A percentile compares a stretch with the other conserved stretches of the same genome.
Conservation (phyloP, 2,888 invertebrate species). For the Rhopalosiphum nymphaeae region DNA sequence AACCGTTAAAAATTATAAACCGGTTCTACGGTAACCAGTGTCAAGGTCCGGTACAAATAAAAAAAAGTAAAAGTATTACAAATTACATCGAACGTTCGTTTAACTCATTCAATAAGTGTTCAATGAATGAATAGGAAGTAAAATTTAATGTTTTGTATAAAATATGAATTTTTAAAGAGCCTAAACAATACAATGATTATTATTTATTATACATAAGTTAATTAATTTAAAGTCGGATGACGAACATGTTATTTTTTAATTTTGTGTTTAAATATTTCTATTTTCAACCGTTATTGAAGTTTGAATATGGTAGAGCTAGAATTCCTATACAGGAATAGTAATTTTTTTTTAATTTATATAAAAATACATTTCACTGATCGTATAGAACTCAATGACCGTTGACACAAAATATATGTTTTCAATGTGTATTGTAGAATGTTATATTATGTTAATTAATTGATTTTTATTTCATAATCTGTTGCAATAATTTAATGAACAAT, state of each 20-base stretch:
- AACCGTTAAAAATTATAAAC: slow-evolving; percentile 6
- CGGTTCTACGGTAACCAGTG: slow-evolving; percentile 19
- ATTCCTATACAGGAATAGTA: neutral
- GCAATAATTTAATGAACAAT: neutral
- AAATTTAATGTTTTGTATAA: neutral
- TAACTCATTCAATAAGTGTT: neutral
- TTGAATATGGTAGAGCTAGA: neutral
- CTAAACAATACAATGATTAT: neutral
- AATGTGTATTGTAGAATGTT: neutral
- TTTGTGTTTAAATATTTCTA: neutral
- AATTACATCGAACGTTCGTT: neutral
- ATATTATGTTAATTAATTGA: neutral
- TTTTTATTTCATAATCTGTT: neutral
- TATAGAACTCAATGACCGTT: neutral
- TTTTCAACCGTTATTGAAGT: neutral
- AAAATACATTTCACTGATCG: neutral
- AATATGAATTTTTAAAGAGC: neutral
- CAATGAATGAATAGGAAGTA: slow-evolving; percentile 10
- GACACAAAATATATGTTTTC: neutral
- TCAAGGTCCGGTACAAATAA: neutral
- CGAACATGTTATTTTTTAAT: neutral
- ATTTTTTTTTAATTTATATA: neutral
- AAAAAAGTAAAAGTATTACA: slow-evolving; percentile 29
- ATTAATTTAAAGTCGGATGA: neutral
- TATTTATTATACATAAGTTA: neutral